Evolutionary conservation across 2,888 invertebrate species (phyloP).

Genomic region (Sycophila texana): DNA sequence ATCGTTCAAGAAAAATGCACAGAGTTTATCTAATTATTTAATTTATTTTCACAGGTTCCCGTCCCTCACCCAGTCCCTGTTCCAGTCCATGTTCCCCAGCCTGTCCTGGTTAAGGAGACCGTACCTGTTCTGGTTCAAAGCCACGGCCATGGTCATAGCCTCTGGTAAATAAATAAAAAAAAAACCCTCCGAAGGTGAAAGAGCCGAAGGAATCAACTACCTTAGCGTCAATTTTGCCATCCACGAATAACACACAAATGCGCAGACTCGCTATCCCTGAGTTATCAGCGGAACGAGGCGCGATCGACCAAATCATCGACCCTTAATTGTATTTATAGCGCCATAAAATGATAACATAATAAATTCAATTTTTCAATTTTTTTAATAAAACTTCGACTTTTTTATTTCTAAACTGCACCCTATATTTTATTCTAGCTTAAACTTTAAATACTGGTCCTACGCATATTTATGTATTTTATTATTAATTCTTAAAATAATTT

Average conservation of each 20-base stretch:
- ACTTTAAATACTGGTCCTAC: neutral
- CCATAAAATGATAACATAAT: conserved; percentile 65
- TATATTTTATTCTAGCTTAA: neutral
- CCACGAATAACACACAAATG: neutral
- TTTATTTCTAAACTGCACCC: neutral
- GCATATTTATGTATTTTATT: too few species aligned
- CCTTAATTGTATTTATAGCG: conserved; percentile 64
- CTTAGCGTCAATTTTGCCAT: too few species aligned
- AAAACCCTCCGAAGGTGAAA: neutral
- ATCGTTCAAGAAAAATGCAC: neutral
- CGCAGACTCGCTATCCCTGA: conserved; percentile 48
- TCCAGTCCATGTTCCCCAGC: conserved; percentile 79
- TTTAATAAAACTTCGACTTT: conserved; percentile 56
- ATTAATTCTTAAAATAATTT: neutral
- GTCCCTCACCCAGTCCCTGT: conserved; percentile 78
- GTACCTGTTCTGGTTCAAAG: conserved; percentile 70
- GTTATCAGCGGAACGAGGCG: conserved; percentile 58
- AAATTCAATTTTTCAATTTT: conserved; percentile 71
- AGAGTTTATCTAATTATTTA: neutral
- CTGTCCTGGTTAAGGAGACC: conserved; percentile 77
- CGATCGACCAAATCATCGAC: conserved; percentile 64
- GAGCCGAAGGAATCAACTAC: too few species aligned
- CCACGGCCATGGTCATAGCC: conserved; percentile 48
- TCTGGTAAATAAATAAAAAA: neutral
- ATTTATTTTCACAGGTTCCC: conserved; percentile 68